A percentile compares a stretch with the other conserved stretches of the same genome.
These are phyloP conservation scores for Gasterosteus nipponicus DNA, from an alignment of 2,113 vertebrate genomes.

Conservation along the genomic window DNA sequence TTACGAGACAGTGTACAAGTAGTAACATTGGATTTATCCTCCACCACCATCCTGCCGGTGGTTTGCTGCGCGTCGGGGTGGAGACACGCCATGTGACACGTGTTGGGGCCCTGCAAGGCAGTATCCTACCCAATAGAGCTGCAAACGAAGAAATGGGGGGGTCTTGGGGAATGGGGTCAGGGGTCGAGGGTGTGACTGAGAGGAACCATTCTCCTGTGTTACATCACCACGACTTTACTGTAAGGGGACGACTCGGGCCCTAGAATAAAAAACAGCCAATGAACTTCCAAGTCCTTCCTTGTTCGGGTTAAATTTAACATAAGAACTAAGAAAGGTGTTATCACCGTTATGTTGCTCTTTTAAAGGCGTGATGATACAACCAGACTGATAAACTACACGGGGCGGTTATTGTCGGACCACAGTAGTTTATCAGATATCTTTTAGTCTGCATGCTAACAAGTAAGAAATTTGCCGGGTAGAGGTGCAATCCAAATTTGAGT, in stretches of 20 bases:
- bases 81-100: constrained; percentile 37
- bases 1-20: constrained; percentile 19
- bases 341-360: neutral
- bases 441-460: neutral
- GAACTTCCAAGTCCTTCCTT: neutral
- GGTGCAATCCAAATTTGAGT: neutral
- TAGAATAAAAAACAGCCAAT: neutral
- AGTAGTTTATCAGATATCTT: neutral
- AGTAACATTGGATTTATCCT: constrained; percentile 47
- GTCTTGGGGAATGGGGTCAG: constrained; percentile 41
- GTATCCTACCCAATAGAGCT: constrained; percentile 49
- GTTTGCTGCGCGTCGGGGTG: constrained; percentile 40
- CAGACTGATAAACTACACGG: neutral
- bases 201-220: constrained; percentile 60
- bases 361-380: neutral
- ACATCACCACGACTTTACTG: constrained; percentile 52
- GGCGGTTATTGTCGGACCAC: neutral
- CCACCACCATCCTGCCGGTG: constrained; percentile 33
- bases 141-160: constrained; percentile 62
- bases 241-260: constrained; percentile 52
- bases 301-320: neutral
- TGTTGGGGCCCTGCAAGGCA: constrained; percentile 38
- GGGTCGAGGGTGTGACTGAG: constrained; percentile 22
- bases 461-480: neutral
- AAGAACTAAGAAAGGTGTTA: neutral